phyloP scores from a whole-genome alignment of 2,797 vertebrate species.

The Gila robusta region DNA sequence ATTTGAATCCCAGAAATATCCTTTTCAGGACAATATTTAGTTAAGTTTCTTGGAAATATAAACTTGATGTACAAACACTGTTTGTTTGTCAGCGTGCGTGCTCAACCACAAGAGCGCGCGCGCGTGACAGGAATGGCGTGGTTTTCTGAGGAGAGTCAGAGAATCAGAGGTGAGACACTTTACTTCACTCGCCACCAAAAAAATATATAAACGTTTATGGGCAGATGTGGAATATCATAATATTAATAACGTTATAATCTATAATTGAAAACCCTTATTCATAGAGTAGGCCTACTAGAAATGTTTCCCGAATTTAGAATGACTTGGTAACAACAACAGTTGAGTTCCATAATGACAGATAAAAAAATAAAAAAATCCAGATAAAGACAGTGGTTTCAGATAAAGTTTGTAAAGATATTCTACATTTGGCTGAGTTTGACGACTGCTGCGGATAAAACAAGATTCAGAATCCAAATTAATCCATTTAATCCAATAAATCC shows the following conservation, averaged over 20 bases:
- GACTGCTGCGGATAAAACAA: neutral
- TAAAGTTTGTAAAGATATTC: neutral
- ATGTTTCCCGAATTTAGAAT: neutral
- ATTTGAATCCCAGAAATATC: neutral
- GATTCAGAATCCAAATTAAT: too few relatives aligned
- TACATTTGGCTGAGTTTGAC: neutral
- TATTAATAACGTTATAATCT: neutral
- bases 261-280: neutral
- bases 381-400: neutral
- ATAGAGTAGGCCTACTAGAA: neutral
- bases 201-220: neutral
- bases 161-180: neutral
- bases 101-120: slow-evolving; percentile 31
- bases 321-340: neutral
- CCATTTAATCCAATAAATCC: too few relatives aligned
- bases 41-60: neutral
- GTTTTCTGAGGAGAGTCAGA: neutral
- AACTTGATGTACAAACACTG: neutral
- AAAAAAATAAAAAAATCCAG: neutral
- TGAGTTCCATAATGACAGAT: neutral
- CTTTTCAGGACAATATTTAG: fast-evolving
- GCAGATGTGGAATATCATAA: neutral
- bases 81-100: neutral
- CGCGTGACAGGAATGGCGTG: neutral
- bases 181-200: neutral